Conservation (phyloP, 2,113 vertebrate species). For the Lophotis ruficrista region DNA sequence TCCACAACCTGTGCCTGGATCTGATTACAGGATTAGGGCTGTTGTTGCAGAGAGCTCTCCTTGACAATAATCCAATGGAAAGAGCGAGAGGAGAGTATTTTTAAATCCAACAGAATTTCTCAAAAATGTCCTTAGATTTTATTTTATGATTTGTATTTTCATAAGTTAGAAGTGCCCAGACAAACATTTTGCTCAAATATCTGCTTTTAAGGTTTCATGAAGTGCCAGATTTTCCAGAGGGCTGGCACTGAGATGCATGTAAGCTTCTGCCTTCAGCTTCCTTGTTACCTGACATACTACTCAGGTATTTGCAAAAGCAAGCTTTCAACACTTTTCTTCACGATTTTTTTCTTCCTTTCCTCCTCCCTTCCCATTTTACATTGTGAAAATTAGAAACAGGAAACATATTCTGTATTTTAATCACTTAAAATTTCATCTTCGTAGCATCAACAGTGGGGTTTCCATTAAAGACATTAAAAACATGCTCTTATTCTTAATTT, state of each 20-base stretch:
- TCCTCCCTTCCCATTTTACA: background rate
- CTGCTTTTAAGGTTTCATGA: background rate
- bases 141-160: background rate
- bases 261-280: background rate
- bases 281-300: background rate
- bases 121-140: background rate
- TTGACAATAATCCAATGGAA: background rate
- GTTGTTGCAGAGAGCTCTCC: background rate
- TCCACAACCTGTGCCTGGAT: background rate
- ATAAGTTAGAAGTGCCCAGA: background rate
- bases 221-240: background rate
- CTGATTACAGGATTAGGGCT: background rate
- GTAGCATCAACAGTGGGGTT: background rate
- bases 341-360: background rate
- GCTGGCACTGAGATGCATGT: background rate
- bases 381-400: background rate
- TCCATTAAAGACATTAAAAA: background rate
- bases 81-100: background rate
- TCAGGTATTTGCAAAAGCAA: background rate
- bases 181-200: background rate
- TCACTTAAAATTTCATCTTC: background rate
- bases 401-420: background rate
- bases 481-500: background rate
- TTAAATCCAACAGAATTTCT: background rate
- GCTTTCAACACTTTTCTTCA: background rate